These are phyloP conservation scores for Meandrusa payeni DNA, from an alignment of 2,888 invertebrate genomes.

Conservation along the genomic window DNA sequence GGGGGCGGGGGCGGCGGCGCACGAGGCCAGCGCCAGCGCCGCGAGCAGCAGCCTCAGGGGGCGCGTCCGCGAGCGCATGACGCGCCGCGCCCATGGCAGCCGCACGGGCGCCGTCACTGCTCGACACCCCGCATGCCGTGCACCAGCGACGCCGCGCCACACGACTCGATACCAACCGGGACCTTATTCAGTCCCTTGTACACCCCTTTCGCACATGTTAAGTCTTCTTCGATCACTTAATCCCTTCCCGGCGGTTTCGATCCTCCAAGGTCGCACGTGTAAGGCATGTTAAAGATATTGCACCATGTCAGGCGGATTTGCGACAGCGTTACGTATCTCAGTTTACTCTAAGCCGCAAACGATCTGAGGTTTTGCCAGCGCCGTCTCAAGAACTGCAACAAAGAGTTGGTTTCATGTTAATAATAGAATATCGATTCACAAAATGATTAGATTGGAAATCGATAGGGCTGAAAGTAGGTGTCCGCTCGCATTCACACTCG, in stretches of 20 bases:
- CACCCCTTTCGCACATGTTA: conserved; percentile 26
- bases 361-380: conserved; percentile 50
- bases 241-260: neutral
- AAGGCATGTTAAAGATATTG: conserved; percentile 40
- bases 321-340: conserved; percentile 37
- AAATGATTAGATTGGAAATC: conserved; percentile 16
- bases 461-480: conserved; percentile 6
- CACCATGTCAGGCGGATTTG: conserved; percentile 39
- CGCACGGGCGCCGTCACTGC: conserved; percentile 77
- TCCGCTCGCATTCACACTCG: conserved; percentile 5
- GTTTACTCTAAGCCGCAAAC: conserved; percentile 51
- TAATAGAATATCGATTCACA: conserved; percentile 36
- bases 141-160: conserved; percentile 42
- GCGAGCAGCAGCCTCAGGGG: conserved; percentile 76
- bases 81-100: conserved; percentile 79
- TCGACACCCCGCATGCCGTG: conserved; percentile 44
- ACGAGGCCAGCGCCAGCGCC: conserved; percentile 76
- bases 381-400: conserved; percentile 66
- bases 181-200: conserved; percentile 8
- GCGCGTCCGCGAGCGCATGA: conserved; percentile 75
- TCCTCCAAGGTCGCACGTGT: conserved; percentile 21
- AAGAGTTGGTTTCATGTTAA: conserved; percentile 54
- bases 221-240: conserved; percentile 12
- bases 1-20: conserved; percentile 75
- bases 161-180: conserved; percentile 1